These are phyloP conservation scores for Enteromius radiatus DNA, from an alignment of 2,797 vertebrate species.

Conservation along the genomic window DNA sequence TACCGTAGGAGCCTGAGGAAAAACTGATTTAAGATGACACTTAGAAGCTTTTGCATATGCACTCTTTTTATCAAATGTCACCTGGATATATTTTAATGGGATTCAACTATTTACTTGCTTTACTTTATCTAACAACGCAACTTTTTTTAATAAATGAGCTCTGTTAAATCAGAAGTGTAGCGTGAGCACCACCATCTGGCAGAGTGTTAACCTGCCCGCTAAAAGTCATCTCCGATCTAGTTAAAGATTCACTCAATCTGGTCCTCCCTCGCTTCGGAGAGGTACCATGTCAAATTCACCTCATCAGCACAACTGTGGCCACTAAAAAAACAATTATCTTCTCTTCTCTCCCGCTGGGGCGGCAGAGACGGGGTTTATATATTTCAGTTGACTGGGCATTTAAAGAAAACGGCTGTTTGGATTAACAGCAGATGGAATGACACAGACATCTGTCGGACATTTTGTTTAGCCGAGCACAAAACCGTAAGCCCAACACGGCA, in stretches of 20 bases:
- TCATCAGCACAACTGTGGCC: constrained; percentile 56
- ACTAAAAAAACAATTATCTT: constrained; percentile 61
- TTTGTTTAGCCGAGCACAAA: constrained; percentile 32
- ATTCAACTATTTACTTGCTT: constrained; percentile 60
- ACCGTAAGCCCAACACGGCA: background rate
- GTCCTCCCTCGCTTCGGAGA: constrained; percentile 60
- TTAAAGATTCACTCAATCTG: constrained; percentile 78
- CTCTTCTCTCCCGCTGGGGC: constrained; percentile 25
- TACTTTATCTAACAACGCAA: constrained; percentile 42
- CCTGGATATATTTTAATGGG: background rate
- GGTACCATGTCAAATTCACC: constrained; percentile 51
- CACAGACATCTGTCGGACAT: constrained; percentile 38
- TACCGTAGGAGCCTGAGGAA: too few species aligned
- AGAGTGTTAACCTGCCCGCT: constrained; percentile 61
- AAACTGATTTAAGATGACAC: too few species aligned
- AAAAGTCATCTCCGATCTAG: constrained; percentile 70
- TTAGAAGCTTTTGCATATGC: too few species aligned
- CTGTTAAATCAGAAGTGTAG: constrained; percentile 45
- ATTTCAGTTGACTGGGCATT: constrained; percentile 43
- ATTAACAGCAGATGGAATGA: constrained; percentile 50
- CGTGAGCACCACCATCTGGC: constrained; percentile 77
- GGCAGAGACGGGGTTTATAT: constrained; percentile 23
- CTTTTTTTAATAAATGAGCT: background rate
- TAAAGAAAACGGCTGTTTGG: constrained; percentile 39
- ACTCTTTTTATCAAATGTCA: background rate